These are phyloP conservation scores for Triplophysa siluroides DNA, from an alignment of 2,113 vertebrate genomes.

Conservation along the genomic window DNA sequence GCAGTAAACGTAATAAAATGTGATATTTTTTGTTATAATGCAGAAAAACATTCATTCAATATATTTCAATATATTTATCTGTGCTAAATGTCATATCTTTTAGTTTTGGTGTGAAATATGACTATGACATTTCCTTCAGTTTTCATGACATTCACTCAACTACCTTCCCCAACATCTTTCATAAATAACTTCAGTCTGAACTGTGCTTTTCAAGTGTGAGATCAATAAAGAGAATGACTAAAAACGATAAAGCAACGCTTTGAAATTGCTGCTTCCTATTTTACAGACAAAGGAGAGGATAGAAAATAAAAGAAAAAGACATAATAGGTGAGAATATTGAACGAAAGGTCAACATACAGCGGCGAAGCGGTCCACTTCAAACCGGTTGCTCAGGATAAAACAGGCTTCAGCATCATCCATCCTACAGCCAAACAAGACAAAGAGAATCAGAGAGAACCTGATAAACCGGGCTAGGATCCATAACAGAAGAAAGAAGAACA, in stretches of 20 bases:
- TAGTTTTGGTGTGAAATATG: not conserved
- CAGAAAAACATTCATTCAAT: too few relatives aligned
- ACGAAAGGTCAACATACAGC: constrained; percentile 72
- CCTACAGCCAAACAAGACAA: constrained; percentile 68
- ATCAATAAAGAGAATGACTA: not conserved
- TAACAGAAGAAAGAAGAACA: constrained; percentile 4
- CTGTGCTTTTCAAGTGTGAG: constrained; percentile 11
- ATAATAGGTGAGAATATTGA: not conserved
- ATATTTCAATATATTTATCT: too few relatives aligned
- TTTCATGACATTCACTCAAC: not conserved
- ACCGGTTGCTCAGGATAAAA: constrained; percentile 84
- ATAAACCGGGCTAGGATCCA: constrained; percentile 1
- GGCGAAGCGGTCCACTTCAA: constrained; percentile 83
- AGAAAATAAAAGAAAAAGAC: not conserved
- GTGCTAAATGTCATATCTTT: not conserved
- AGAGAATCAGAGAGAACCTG: constrained; percentile 36
- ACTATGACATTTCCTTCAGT: not conserved
- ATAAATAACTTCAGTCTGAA: not conserved
- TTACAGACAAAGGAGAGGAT: not conserved
- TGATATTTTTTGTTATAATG: too few relatives aligned
- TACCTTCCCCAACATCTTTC: not conserved
- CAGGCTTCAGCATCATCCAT: constrained; percentile 85
- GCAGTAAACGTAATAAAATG: not conserved
- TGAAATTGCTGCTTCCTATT: constrained; percentile 14
- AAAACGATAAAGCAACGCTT: not conserved